Evolutionary conservation across 1,140 invertebrate species (phyloP), one percentile per base, ranked within the genome.

Genomic region (Sycobia sp.): DNA sequence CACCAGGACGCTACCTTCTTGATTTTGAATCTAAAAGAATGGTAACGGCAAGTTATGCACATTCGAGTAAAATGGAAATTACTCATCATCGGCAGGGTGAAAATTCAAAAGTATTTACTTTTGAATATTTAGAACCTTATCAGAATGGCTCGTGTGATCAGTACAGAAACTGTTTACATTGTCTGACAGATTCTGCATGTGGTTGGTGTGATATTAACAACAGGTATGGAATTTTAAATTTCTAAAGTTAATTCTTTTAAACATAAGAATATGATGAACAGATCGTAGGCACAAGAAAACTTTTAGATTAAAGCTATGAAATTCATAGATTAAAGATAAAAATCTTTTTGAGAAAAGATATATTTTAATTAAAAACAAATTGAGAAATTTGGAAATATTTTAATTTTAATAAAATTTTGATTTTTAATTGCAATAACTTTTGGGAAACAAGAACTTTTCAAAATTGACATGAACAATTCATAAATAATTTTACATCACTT

Each of bases 41-140:
- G 73, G 76, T 82, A 2, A 79, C 79, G 0, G 68, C 76, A 0
- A 79, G 73, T 61, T 75, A 82, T 20, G 63, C 88, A 84, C 76
- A 87, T 85, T 72, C 89, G 27, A 90, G 89, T 43, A 91, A 90
- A 80, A 92, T 92, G 89, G 90, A 91, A 75, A 82, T 92, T 41
- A 86, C 87, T 39, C 90, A 92, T 68, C 87, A 89, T 62, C 87
- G 86, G 68, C 87, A 86, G 22, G 83, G 84, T 18, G 90, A 91
- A 50, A 90, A 86, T 76, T 80, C 88, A 5, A 92, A 92, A 80
- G 88, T 89, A 61, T 93, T 95, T 64, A 94, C 91, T 0, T 92
- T 93, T 65, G 92, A 96, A 71, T 95, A 94, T 75, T 76, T 97
- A 22, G 93, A 96, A 75, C 93, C 94, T 0, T 96, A 89, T 75